A percentile compares a stretch with the other conserved stretches of the same genome.
Evolutionary conservation across 2,113 vertebrate genomes (phyloP).

Genomic region (Copsychus sechellarum): DNA sequence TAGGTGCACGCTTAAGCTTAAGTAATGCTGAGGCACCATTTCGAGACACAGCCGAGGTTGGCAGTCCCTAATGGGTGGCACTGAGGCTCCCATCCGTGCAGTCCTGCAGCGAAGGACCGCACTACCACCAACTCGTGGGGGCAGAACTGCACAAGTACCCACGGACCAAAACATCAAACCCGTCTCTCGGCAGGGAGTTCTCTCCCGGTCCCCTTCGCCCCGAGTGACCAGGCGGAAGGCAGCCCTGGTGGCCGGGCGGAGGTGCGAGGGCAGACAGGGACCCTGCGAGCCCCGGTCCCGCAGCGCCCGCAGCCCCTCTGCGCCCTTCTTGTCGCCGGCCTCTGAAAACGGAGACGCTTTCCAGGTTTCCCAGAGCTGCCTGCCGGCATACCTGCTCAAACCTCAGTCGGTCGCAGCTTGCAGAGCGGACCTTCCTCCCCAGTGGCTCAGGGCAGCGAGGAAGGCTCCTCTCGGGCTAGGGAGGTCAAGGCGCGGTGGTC

Average conservation of each 20-base stretch:
- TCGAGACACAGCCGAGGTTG: not conserved
- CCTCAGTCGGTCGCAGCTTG: not conserved
- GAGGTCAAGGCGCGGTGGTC: fast-evolving
- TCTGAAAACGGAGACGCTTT: fast-evolving
- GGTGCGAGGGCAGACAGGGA: not conserved
- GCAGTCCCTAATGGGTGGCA: not conserved
- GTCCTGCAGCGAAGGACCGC: no score
- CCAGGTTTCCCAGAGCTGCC: not conserved
- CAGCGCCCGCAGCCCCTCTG: not conserved
- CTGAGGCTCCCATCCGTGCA: not conserved
- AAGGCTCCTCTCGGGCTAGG: not conserved
- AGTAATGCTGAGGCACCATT: not conserved
- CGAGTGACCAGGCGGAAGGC: fast-evolving
- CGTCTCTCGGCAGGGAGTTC: not conserved
- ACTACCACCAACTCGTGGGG: fast-evolving
- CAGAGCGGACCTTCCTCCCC: not conserved
- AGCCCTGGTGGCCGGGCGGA: fast-evolving
- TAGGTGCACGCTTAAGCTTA: not conserved
- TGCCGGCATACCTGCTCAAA: not conserved
- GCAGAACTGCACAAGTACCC: not conserved
- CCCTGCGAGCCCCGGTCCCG: fast-evolving
- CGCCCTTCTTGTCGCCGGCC: fast-evolving
- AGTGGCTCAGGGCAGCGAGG: fast-evolving
- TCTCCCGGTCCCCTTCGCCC: fast-evolving
- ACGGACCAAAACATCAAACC: not conserved